Conservation (phyloP, 2,113 vertebrate genomes). For the Megaceryle maxima region DNA sequence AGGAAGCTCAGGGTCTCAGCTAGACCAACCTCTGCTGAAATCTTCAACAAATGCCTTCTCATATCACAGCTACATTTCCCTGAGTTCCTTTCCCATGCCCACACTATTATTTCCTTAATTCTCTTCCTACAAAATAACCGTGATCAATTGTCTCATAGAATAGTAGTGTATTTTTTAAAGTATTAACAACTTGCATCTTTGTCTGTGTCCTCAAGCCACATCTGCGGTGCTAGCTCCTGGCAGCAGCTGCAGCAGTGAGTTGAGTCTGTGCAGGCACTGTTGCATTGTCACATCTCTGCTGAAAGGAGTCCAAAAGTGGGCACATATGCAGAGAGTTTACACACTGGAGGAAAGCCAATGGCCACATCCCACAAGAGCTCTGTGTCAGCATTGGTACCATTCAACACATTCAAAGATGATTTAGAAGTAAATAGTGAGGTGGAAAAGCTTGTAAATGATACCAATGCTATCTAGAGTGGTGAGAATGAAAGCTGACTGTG, state of each 20-base stretch:
- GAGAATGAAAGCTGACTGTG: background rate
- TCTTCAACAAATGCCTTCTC: background rate
- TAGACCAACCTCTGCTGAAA: background rate
- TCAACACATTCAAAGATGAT: background rate
- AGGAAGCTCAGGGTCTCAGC: background rate
- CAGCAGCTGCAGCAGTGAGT: background rate
- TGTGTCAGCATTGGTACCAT: background rate
- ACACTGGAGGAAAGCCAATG: background rate
- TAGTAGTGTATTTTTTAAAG: background rate
- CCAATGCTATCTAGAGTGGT: background rate
- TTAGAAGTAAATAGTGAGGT: background rate
- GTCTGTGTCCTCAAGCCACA: background rate
- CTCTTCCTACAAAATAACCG: background rate
- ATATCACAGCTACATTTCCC: background rate
- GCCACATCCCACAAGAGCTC: background rate
- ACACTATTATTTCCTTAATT: background rate
- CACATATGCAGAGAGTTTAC: background rate
- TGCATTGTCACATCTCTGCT: background rate
- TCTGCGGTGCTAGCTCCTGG: background rate
- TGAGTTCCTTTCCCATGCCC: background rate
- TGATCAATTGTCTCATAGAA: background rate
- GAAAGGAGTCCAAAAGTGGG: background rate
- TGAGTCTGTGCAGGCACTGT: background rate
- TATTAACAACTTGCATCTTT: background rate
- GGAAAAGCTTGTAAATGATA: background rate